Percentiles rank a stretch among this genome's conserved stretches.
These are phyloP conservation scores for Ophion costatus DNA, from an alignment of 2,888 invertebrate species.

Conservation along the genomic window DNA sequence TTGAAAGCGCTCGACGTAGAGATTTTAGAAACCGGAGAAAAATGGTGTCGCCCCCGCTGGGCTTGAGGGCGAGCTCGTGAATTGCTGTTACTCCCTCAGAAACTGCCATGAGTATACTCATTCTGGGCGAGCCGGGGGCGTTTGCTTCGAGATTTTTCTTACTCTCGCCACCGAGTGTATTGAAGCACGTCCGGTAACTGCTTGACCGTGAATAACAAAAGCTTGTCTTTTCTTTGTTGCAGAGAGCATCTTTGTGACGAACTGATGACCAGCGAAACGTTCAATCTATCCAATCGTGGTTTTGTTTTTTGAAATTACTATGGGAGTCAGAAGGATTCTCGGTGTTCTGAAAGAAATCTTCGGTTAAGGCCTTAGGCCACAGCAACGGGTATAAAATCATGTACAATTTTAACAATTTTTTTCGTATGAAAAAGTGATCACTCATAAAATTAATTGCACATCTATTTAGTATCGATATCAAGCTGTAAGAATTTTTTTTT, in stretches of 20 bases:
- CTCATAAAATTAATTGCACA: no score
- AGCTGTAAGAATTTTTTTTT: no score
- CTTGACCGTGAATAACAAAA: constrained; percentile 8
- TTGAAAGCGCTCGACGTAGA: constrained; percentile 37
- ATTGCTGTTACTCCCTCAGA: constrained; percentile 1
- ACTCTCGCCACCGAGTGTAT: constrained; percentile 8
- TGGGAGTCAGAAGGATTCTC: no score
- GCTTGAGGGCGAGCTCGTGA: constrained; percentile 11
- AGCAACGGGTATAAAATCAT: no score
- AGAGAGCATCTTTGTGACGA: not conserved
- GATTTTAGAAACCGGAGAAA: constrained; percentile 38
- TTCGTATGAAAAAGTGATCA: no score
- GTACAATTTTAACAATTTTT: no score
- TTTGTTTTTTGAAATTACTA: not conserved
- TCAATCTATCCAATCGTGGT: not conserved
- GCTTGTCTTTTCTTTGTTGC: not conserved
- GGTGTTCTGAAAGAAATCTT: no score
- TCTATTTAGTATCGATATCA: no score
- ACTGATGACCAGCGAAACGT: not conserved
- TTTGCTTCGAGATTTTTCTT: constrained; percentile 29
- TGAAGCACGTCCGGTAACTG: not conserved
- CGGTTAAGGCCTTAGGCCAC: no score
- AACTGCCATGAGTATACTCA: constrained; percentile 26
- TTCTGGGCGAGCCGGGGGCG: constrained; percentile 21
- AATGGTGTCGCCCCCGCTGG: constrained; percentile 9